These are phyloP conservation scores for Ceratoteleas bidentatus DNA, from an alignment of 1,140 invertebrate species.

Conservation along the genomic window DNA sequence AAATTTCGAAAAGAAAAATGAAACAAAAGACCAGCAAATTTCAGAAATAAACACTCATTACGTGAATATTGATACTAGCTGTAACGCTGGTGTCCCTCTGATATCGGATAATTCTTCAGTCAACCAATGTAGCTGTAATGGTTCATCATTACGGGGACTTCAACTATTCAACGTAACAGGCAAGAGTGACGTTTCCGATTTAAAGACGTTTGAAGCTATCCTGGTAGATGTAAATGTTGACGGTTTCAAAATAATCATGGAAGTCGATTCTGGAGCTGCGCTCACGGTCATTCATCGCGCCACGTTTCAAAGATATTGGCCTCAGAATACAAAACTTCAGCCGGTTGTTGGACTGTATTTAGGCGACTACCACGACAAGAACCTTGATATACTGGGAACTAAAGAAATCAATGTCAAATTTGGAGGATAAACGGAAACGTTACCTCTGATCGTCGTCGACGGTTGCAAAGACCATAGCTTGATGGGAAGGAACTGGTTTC, in stretches of 20 bases:
- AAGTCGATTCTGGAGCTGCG: constrained; percentile 33
- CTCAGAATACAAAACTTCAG: neutral
- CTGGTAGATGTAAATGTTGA: constrained; percentile 6
- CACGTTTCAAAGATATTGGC: constrained; percentile 21
- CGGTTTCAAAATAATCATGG: neutral
- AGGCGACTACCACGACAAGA: constrained; percentile 6
- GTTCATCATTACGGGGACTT: neutral
- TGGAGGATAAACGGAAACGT: neutral
- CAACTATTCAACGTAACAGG: constrained; percentile 6
- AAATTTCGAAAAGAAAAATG: neutral
- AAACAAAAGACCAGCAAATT: neutral
- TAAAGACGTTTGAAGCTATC: neutral
- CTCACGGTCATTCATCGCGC: constrained; percentile 26
- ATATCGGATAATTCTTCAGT: too few species aligned
- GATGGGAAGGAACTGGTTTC: constrained; percentile 23
- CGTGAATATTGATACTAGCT: too few species aligned
- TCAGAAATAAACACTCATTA: neutral
- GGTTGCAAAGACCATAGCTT: constrained; percentile 9
- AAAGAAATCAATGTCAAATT: constrained; percentile 4
- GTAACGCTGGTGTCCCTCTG: too few species aligned
- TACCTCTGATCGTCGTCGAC: constrained; percentile 7
- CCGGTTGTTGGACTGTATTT: constrained; percentile 1
- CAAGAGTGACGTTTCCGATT: neutral
- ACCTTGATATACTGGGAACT: neutral
- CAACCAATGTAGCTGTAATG: too few species aligned